A percentile compares a stretch with the other conserved stretches of the same genome.
Evolutionary conservation across 37 sponge, comb jelly and placozoan genomes (phyloP).

Genomic region (Crambe crambe): DNA sequence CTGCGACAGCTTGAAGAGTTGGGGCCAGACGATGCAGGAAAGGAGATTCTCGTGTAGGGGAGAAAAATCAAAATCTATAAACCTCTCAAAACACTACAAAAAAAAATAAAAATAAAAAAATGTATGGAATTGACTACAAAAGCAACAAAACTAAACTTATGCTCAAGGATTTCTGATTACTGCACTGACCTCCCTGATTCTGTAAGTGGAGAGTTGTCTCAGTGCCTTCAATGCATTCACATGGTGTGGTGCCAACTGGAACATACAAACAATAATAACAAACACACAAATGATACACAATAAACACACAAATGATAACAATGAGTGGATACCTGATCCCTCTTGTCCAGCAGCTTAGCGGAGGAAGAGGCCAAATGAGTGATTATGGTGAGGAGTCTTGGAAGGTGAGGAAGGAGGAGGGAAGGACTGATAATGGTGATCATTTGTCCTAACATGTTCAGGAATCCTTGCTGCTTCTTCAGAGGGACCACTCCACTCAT

Average conservation of each 20-base stretch:
- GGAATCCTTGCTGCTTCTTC: slow-evolving; percentile 79
- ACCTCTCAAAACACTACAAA: slow-evolving; percentile 50
- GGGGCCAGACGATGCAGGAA: slow-evolving; percentile 71
- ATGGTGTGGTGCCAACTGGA: slow-evolving; percentile 50
- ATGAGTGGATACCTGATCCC: slow-evolving; percentile 22
- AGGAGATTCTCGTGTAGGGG: slow-evolving; percentile 35
- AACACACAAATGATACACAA: slow-evolving; percentile 1
- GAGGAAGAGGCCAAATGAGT: slow-evolving; percentile 14
- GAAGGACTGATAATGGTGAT: slow-evolving; percentile 35
- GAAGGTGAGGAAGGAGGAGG: slow-evolving; percentile 44
- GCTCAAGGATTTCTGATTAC: neutral
- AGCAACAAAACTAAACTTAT: neutral
- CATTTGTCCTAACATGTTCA: slow-evolving; percentile 62
- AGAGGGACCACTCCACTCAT: slow-evolving; percentile 54
- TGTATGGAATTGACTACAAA: neutral
- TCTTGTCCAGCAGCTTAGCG: slow-evolving; percentile 42
- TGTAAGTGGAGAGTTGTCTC: slow-evolving; percentile 51
- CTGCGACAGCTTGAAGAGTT: slow-evolving; percentile 57
- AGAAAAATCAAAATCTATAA: slow-evolving; percentile 49
- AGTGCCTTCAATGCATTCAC: slow-evolving; percentile 51
- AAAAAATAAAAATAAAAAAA: neutral
- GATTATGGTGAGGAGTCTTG: slow-evolving; percentile 24
- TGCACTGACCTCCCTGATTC: slow-evolving; percentile 47
- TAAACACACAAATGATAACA: neutral
- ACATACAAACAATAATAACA: neutral